These are phyloP conservation scores for Neomicropteryx cornuta DNA, from an alignment of 1,140 invertebrate genomes.

Conservation along the genomic window DNA sequence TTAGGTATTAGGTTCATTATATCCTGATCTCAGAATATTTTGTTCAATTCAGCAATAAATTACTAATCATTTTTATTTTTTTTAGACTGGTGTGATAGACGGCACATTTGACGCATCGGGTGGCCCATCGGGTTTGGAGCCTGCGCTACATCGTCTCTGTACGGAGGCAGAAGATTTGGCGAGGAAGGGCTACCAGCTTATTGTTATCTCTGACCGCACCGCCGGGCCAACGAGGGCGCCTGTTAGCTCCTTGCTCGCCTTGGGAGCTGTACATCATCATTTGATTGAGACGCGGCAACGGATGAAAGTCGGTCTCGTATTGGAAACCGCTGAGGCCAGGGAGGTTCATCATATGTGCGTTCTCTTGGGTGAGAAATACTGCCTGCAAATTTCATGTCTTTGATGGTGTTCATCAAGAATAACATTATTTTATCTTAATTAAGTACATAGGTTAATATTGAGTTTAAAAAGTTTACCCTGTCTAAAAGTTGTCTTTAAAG, in stretches of 20 bases:
- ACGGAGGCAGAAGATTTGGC: slow-evolving; percentile 75
- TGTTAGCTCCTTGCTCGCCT: slow-evolving; percentile 72
- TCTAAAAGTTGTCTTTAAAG: too few relatives aligned
- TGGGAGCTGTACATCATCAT: slow-evolving; percentile 90
- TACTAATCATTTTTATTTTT: slow-evolving; percentile 2
- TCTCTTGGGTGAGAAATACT: slow-evolving; percentile 57
- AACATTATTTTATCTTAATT: too few relatives aligned
- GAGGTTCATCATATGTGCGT: slow-evolving; percentile 97
- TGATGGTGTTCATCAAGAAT: too few relatives aligned
- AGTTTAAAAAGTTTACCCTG: too few relatives aligned
- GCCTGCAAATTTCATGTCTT: too few relatives aligned
- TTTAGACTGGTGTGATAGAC: slow-evolving; percentile 73
- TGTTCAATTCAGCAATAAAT: too few relatives aligned
- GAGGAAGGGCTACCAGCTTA: slow-evolving; percentile 66
- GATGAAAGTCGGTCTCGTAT: slow-evolving; percentile 90
- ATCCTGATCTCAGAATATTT: too few relatives aligned
- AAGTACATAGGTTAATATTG: too few relatives aligned
- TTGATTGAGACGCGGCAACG: slow-evolving; percentile 89
- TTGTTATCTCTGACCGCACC: slow-evolving; percentile 80
- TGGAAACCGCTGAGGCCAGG: slow-evolving; percentile 90
- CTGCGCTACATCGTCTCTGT: slow-evolving; percentile 71
- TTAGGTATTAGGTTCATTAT: too few relatives aligned
- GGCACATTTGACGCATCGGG: slow-evolving; percentile 70
- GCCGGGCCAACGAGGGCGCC: slow-evolving; percentile 63
- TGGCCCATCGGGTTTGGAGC: slow-evolving; percentile 61